phyloP scores from a whole-genome alignment of 1,140 invertebrate genomes.

The Bursaphelenchus mucronatus region DNA sequence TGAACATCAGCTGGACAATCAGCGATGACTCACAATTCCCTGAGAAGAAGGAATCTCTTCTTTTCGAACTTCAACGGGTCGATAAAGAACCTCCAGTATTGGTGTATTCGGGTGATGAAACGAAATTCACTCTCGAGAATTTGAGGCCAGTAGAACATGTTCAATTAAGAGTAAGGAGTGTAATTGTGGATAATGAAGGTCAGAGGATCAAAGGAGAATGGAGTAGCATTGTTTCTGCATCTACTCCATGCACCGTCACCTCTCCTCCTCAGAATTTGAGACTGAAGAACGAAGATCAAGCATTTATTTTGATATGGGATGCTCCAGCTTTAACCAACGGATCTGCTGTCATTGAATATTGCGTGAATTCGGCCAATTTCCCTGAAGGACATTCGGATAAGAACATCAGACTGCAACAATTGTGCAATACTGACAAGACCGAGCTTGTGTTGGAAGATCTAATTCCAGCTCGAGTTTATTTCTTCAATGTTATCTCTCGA shows the following conservation, averaged over 20 bases:
- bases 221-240: constrained; percentile 50
- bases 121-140: constrained; percentile 31
- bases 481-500: constrained; percentile 40
- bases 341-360: constrained; percentile 40
- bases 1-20: constrained; percentile 31
- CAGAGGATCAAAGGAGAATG: constrained; percentile 50
- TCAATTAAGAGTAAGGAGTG: constrained; percentile 48
- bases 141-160: constrained; percentile 50
- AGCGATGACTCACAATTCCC: constrained; percentile 3
- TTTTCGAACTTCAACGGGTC: constrained; percentile 51
- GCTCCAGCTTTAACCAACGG: constrained; percentile 46
- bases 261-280: constrained; percentile 38
- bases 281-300: constrained; percentile 21
- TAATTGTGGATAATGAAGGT: constrained; percentile 48
- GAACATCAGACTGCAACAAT: constrained; percentile 1
- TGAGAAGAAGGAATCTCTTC: constrained; percentile 32
- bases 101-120: constrained; percentile 27
- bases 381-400: constrained; percentile 11
- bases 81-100: constrained; percentile 51
- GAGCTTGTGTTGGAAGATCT: constrained; percentile 27
- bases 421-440: constrained; percentile 17
- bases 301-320: constrained; percentile 41
- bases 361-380: constrained; percentile 28
- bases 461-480: constrained; percentile 41
- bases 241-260: constrained; percentile 38